Percentiles rank a stretch among this genome's conserved stretches.
Evolutionary conservation across 2,113 vertebrate species (phyloP).

Genomic region (Galeopterus variegatus): DNA sequence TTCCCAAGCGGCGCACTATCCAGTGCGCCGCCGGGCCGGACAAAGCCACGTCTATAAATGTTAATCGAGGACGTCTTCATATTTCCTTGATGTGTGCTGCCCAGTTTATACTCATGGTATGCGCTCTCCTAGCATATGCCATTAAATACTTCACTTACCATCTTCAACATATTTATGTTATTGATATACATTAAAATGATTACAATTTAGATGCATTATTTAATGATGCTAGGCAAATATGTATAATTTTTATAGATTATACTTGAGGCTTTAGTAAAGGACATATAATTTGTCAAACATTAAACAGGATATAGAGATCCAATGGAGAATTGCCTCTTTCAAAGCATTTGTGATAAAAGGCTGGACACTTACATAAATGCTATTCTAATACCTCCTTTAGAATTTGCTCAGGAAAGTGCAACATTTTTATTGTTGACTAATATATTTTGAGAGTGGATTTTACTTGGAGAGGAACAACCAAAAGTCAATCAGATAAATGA

Average conservation of each 20-base stretch:
- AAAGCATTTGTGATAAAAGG: slow-evolving; percentile 25
- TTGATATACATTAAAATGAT: neutral
- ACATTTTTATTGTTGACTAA: slow-evolving; percentile 10
- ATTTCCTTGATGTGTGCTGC: neutral
- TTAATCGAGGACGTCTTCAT: neutral
- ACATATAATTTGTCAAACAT: neutral
- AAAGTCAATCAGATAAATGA: neutral
- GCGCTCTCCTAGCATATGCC: neutral
- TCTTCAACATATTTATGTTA: neutral
- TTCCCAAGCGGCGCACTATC: too few relatives aligned
- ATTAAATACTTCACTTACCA: neutral
- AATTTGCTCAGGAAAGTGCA: neutral
- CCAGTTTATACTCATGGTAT: neutral
- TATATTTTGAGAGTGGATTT: slow-evolving; percentile 50
- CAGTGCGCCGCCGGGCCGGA: too few relatives aligned
- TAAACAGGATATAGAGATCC: neutral
- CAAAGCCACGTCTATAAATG: neutral
- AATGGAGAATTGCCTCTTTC: neutral
- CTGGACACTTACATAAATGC: neutral
- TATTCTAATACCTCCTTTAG: neutral
- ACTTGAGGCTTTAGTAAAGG: neutral
- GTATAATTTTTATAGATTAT: neutral
- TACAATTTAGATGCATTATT: neutral
- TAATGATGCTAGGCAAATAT: neutral
- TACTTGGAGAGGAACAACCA: neutral